Conservation (phyloP, 2,888 invertebrate genomes). For the Pheosia gnoma region DNA sequence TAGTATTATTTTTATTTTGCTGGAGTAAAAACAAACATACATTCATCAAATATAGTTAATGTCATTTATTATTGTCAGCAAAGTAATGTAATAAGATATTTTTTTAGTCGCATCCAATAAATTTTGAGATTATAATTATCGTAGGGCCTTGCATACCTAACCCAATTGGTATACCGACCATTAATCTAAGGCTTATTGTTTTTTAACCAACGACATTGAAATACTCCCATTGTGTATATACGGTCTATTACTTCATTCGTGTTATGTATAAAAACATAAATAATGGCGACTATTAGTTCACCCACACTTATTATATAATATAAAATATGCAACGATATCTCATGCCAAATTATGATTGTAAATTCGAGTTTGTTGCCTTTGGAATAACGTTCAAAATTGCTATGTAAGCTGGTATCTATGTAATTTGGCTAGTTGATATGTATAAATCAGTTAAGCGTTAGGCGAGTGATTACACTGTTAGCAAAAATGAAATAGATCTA, state of each 20-base stretch:
- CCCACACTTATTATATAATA: slow-evolving; percentile 3
- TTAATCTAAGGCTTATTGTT: slow-evolving; percentile 9
- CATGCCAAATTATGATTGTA: not conserved
- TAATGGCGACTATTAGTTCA: slow-evolving; percentile 12
- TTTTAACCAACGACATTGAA: slow-evolving; percentile 33
- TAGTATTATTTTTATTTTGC: no score
- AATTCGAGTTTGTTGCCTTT: not conserved
- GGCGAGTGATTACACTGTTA: not conserved
- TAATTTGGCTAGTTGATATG: not conserved
- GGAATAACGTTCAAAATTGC: not conserved
- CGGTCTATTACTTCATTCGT: slow-evolving; percentile 25
- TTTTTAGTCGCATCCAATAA: no score
- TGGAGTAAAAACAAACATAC: no score
- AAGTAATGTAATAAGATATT: no score
- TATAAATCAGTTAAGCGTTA: not conserved
- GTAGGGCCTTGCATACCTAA: no score
- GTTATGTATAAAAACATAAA: slow-evolving; percentile 25
- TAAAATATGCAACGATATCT: not conserved
- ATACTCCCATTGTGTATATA: slow-evolving; percentile 20
- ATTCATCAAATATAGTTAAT: no score
- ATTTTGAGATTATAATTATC: no score
- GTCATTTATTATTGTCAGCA: no score
- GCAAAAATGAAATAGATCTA: not conserved
- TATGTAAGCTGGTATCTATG: not conserved
- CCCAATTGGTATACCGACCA: not conserved